phyloP scores from a whole-genome alignment of 1,140 invertebrate species.

The Fopius arisanus region DNA sequence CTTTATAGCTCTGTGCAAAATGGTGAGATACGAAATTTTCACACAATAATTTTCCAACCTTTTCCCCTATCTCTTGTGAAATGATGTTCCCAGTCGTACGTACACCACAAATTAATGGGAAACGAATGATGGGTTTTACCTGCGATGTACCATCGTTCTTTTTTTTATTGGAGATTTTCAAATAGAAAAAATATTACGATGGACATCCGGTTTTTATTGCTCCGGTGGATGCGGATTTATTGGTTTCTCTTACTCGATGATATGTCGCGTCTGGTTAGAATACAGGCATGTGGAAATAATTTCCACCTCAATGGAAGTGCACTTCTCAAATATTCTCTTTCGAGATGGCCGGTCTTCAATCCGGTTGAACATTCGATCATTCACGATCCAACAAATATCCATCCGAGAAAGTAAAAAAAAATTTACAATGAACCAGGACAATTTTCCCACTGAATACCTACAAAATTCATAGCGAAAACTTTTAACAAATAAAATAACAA shows the following conservation, averaged over 20 bases:
- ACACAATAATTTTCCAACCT: slow-evolving; percentile 3
- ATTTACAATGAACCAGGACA: background rate
- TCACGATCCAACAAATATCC: background rate
- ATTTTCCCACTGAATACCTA: no score
- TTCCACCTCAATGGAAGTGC: slow-evolving; percentile 4
- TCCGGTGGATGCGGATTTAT: background rate
- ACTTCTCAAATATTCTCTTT: background rate
- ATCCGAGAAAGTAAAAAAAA: background rate
- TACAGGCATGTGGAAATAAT: slow-evolving; percentile 8
- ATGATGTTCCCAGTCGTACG: background rate
- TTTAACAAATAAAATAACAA: no score
- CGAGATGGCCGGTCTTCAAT: background rate
- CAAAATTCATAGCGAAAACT: no score
- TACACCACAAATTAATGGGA: background rate
- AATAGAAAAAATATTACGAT: background rate
- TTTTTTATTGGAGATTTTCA: background rate
- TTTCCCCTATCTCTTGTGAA: background rate
- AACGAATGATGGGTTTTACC: background rate
- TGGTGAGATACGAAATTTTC: slow-evolving; percentile 10
- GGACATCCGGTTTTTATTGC: background rate
- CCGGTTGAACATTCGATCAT: background rate
- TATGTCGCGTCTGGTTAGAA: background rate
- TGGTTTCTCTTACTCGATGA: slow-evolving; percentile 8
- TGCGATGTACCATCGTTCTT: background rate
- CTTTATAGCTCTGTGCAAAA: background rate